Conservation (phyloP, 2,888 invertebrate genomes). For the Spisula subtruncata region DNA sequence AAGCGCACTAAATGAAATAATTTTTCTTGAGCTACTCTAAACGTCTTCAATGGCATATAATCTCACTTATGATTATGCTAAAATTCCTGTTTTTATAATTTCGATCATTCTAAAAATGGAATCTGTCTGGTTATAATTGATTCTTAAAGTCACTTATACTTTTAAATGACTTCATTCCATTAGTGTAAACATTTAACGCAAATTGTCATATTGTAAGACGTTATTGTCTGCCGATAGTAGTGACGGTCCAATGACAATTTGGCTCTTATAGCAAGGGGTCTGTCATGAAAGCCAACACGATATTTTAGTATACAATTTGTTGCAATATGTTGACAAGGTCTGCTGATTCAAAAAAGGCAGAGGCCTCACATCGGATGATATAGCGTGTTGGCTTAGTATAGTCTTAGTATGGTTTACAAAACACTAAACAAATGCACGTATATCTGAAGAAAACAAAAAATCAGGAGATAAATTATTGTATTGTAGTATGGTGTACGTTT, state of each 20-base stretch:
- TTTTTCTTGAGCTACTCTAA: background rate
- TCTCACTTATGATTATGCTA: background rate
- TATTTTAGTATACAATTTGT: too few relatives aligned
- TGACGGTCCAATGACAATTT: background rate
- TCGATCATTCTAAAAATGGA: background rate
- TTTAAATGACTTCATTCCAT: background rate
- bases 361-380: too few relatives aligned
- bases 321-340: too few relatives aligned
- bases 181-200: background rate
- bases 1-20: too few relatives aligned
- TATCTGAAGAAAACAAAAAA: too few relatives aligned
- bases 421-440: too few relatives aligned
- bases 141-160: background rate
- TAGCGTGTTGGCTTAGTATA: too few relatives aligned
- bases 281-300: too few relatives aligned
- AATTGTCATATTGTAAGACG: background rate
- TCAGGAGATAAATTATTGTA: too few relatives aligned
- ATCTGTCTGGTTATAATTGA: background rate
- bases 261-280: background rate
- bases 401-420: too few relatives aligned
- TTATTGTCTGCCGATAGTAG: background rate
- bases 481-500: too few relatives aligned
- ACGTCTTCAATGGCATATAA: background rate
- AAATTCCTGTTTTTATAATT: background rate
- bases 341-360: too few relatives aligned